A percentile compares a stretch with the other conserved stretches of the same genome.
Conservation (phyloP, 2,888 invertebrate species). For the Neoaliturus tenellus region DNA sequence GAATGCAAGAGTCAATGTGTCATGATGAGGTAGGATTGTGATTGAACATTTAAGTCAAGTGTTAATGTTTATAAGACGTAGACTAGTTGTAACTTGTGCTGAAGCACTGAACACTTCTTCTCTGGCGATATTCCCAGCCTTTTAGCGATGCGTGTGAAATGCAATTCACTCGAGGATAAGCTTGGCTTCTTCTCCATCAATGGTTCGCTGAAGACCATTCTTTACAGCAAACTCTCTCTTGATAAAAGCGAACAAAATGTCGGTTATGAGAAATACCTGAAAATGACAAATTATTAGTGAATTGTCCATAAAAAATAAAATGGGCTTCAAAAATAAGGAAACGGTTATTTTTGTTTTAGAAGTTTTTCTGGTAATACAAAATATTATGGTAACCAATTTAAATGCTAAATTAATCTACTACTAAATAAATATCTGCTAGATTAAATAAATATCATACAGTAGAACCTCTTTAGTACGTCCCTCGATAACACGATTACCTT, state of each 20-base stretch:
- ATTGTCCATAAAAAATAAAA: no score
- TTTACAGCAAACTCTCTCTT: conserved; percentile 93
- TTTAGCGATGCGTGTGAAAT: background rate
- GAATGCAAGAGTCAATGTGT: background rate
- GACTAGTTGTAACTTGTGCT: background rate
- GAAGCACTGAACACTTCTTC: conserved; percentile 53
- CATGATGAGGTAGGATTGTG: background rate
- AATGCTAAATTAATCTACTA: no score
- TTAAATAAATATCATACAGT: no score
- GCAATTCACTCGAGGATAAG: conserved; percentile 78
- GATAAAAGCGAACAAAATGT: conserved; percentile 93
- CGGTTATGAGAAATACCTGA: conserved; percentile 94
- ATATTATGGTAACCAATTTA: no score
- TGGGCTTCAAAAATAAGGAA: no score
- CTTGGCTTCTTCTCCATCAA: conserved; percentile 85
- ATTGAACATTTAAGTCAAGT: background rate
- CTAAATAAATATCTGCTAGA: no score
- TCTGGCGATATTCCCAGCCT: conserved; percentile 57
- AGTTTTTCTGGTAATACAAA: no score
- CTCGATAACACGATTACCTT: no score
- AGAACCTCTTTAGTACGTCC: no score
- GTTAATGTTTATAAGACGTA: background rate
- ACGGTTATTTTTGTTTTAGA: no score
- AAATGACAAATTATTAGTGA: no score
- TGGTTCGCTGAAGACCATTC: conserved; percentile 85